Conservation (phyloP, 2,113 vertebrate species). For the Coturnix japonica region DNA sequence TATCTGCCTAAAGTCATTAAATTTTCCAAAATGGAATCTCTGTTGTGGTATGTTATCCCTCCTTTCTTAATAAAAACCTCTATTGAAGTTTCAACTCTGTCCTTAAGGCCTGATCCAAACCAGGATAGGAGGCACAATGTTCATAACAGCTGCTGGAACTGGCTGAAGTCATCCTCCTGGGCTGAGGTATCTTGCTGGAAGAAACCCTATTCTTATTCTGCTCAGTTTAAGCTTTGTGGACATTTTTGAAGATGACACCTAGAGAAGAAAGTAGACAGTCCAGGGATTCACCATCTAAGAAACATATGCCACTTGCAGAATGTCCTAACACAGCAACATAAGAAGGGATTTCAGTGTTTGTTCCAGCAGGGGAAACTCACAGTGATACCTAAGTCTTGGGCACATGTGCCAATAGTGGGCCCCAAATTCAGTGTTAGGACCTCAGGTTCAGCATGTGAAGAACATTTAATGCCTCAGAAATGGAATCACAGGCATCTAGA, state of each 20-base stretch:
- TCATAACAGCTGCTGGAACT: background rate
- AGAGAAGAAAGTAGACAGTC: background rate
- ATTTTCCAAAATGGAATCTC: conserved; percentile 42
- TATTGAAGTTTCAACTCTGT: conserved; percentile 48
- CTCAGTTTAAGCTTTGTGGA: background rate
- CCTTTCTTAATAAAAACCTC: conserved; percentile 39
- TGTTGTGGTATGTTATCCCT: conserved; percentile 64
- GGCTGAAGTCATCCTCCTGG: background rate
- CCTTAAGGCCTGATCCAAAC: conserved; percentile 59
- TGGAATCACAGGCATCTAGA: background rate
- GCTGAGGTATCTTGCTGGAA: background rate
- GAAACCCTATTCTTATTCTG: background rate
- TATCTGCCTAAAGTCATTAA: conserved; percentile 65
- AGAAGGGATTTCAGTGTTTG: background rate
- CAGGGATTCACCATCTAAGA: background rate
- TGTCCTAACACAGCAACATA: background rate
- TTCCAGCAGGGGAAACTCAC: background rate
- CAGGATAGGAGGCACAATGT: conserved; percentile 34
- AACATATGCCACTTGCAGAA: background rate
- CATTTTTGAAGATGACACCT: background rate
- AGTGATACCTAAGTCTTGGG: background rate
- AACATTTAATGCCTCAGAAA: background rate
- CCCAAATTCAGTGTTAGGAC: background rate
- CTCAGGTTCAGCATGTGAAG: background rate
- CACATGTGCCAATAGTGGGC: background rate